Conservation (phyloP, 2,888 invertebrate genomes). For the Miltochrista miniata region DNA sequence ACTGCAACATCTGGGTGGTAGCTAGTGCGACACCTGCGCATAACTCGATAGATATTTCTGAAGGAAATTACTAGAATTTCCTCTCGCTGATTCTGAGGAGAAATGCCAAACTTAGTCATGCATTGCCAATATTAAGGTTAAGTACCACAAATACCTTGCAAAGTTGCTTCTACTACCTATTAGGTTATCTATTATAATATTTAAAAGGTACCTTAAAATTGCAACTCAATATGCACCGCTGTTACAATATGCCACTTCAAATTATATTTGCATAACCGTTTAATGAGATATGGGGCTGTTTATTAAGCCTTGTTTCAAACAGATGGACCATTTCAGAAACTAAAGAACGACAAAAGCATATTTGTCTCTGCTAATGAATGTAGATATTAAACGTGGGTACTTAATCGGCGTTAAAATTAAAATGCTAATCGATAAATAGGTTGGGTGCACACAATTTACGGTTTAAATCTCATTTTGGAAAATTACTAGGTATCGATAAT, state of each 20-base stretch:
- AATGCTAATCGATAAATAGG: background rate
- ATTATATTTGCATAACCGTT: background rate
- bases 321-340: background rate
- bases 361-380: background rate
- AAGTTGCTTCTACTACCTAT: too few relatives aligned
- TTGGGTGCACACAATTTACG: background rate
- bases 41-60: slow-evolving; percentile 6
- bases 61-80: slow-evolving; percentile 14
- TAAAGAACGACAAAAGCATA: too few relatives aligned
- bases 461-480: background rate
- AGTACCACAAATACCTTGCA: too few relatives aligned
- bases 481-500: too few relatives aligned
- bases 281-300: background rate
- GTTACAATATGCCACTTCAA: too few relatives aligned
- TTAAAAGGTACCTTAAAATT: too few relatives aligned
- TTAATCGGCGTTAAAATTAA: background rate
- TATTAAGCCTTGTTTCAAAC: background rate
- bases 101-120: background rate
- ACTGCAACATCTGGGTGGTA: slow-evolving; percentile 4
- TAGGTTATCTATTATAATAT: too few relatives aligned
- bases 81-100: background rate
- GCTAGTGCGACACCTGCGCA: slow-evolving; percentile 4
- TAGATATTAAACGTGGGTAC: background rate
- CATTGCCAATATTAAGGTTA: too few relatives aligned
- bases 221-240: too few relatives aligned